Evolutionary conservation across 1,140 invertebrate species (phyloP).

Genomic region (Zaprionus ornatus): DNA sequence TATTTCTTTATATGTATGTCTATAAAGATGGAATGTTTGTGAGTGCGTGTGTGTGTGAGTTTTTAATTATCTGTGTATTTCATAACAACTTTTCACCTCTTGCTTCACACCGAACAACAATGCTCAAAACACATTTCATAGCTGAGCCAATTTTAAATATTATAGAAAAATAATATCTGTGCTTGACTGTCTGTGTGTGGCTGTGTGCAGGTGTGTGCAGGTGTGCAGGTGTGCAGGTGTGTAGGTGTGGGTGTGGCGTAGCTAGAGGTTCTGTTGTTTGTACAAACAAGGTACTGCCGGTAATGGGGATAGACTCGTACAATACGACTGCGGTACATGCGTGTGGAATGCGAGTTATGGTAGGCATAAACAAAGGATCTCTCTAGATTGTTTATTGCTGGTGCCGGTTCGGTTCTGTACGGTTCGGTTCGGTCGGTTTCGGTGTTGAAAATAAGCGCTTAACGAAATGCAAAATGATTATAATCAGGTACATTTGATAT

Average conservation of each 20-base stretch:
- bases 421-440: not conserved
- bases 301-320: slow-evolving; percentile 53
- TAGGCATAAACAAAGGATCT: slow-evolving; percentile 38
- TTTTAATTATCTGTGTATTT: slow-evolving; percentile 32
- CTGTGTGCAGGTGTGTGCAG: slow-evolving; percentile 5
- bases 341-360: slow-evolving; percentile 19
- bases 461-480: slow-evolving; percentile 80
- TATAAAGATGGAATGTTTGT: slow-evolving; percentile 47
- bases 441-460: slow-evolving; percentile 44
- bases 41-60: slow-evolving; percentile 28
- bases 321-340: slow-evolving; percentile 49
- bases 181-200: slow-evolving; percentile 12
- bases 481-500: slow-evolving; percentile 83
- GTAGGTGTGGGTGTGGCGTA: slow-evolving; percentile 23
- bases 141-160: slow-evolving; percentile 32
- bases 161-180: slow-evolving; percentile 61
- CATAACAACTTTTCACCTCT: slow-evolving; percentile 59
- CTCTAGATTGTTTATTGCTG: slow-evolving; percentile 26
- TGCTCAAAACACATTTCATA: slow-evolving; percentile 53
- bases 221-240: slow-evolving; percentile 13
- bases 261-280: slow-evolving; percentile 55
- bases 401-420: slow-evolving; percentile 4
- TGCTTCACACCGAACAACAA: slow-evolving; percentile 67
- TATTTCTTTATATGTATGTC: slow-evolving; percentile 6
- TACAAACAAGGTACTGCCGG: slow-evolving; percentile 69